Conservation (phyloP, 2,797 vertebrate genomes). For the Limnodromus scolopaceus region DNA sequence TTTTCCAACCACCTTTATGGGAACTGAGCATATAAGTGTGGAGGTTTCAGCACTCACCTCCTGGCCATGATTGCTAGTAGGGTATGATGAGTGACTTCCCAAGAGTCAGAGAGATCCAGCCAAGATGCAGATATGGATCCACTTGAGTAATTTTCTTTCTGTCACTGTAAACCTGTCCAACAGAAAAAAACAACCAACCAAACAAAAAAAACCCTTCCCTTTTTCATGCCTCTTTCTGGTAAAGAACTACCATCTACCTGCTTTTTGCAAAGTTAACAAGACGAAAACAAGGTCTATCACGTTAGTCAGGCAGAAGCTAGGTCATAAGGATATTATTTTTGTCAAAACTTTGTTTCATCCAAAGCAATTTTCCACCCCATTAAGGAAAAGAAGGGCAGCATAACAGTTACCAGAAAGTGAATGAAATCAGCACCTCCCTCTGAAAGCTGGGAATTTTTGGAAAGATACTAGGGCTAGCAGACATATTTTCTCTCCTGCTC, state of each 20-base stretch:
- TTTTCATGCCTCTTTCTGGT: not conserved
- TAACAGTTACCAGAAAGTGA: not conserved
- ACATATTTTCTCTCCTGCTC: not conserved
- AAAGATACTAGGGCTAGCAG: not conserved
- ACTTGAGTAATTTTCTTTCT: not conserved
- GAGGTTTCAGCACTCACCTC: not conserved
- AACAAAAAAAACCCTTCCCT: not conserved
- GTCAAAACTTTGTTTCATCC: not conserved
- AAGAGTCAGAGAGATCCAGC: not conserved
- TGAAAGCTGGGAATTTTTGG: not conserved
- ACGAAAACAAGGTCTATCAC: not conserved
- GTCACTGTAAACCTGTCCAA: not conserved
- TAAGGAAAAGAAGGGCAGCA: not conserved
- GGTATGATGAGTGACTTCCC: accelerated
- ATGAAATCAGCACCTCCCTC: not conserved
- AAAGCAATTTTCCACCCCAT: not conserved
- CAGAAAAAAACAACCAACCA: not conserved
- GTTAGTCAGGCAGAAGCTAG: not conserved
- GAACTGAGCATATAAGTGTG: not conserved
- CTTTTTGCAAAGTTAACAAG: not conserved
- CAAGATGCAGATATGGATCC: not conserved
- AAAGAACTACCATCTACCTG: not conserved
- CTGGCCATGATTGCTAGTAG: too few species aligned
- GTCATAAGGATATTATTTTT: not conserved
- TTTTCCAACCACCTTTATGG: not conserved